Percentiles rank a stretch among this genome's conserved stretches.
phyloP scores from a whole-genome alignment of 2,113 vertebrate genomes.

The Uria lomvia region DNA sequence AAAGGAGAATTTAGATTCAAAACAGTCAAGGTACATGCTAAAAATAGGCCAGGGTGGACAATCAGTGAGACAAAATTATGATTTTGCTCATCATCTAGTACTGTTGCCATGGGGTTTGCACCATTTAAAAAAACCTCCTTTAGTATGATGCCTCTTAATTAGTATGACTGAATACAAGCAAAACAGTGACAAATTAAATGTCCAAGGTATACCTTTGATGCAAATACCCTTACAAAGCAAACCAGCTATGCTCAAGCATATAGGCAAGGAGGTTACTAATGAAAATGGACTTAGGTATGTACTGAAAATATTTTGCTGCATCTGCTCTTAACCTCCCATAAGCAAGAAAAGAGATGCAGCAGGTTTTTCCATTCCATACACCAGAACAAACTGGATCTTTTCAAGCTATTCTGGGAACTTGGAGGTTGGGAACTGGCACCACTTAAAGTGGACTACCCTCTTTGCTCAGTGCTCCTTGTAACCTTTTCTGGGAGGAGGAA shows the following conservation, averaged over 20 bases:
- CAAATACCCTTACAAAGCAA: neutral
- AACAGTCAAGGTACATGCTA: neutral
- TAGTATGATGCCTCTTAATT: neutral
- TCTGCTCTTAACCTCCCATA: neutral
- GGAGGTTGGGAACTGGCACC: neutral
- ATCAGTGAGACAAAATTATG: neutral
- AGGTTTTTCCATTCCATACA: neutral
- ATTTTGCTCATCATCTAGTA: neutral
- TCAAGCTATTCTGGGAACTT: neutral
- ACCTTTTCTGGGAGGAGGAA: neutral
- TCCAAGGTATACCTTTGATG: neutral
- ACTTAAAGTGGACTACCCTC: neutral
- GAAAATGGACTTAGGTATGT: neutral
- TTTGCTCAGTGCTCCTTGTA: neutral
- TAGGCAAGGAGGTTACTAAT: neutral
- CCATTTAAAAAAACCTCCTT: neutral
- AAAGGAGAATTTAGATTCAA: neutral
- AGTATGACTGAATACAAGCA: neutral
- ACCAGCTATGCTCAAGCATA: neutral
- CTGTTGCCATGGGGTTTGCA: neutral
- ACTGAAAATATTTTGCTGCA: neutral
- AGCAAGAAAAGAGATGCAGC: neutral
- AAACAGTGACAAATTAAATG: neutral
- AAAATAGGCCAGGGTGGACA: neutral
- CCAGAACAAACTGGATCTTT: neutral